These are phyloP conservation scores for Archips xylosteana DNA, from an alignment of 2,888 invertebrate genomes.

Conservation along the genomic window DNA sequence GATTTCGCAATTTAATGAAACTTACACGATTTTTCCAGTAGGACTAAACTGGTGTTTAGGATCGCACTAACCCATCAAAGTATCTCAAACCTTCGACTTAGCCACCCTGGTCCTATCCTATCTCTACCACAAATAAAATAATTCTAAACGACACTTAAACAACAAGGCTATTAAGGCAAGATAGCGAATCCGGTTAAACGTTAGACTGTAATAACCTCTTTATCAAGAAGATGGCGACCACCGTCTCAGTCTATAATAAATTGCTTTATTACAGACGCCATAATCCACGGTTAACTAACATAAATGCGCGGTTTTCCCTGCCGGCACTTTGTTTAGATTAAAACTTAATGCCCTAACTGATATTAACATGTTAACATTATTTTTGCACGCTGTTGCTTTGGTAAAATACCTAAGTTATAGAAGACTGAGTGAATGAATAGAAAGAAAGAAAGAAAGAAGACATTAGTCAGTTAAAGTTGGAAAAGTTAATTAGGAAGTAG, in stretches of 20 bases:
- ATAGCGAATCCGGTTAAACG: conserved; percentile 32
- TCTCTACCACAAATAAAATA: not conserved
- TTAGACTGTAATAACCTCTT: conserved; percentile 33
- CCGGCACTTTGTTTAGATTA: conserved; percentile 81
- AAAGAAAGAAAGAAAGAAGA: too few relatives aligned
- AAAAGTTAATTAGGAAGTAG: too few relatives aligned
- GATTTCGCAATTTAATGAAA: too few relatives aligned
- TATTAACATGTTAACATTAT: conserved; percentile 60
- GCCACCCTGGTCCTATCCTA: not conserved
- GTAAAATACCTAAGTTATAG: conserved; percentile 10
- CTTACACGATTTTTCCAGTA: too few relatives aligned
- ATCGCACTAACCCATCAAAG: not conserved
- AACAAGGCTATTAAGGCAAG: conserved; percentile 7
- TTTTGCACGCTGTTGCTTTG: conserved; percentile 38
- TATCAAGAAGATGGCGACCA: conserved; percentile 43
- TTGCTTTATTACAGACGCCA: conserved; percentile 69
- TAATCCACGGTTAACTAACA: conserved; percentile 83
- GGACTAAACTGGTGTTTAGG: too few relatives aligned
- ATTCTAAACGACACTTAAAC: not conserved
- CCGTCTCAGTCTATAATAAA: conserved; percentile 65
- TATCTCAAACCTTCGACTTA: not conserved
- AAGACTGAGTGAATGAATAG: not conserved
- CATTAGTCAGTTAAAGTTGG: too few relatives aligned
- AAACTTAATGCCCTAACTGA: conserved; percentile 67
- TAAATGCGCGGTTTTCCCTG: conserved; percentile 70